Percentiles rank a stretch among this genome's conserved stretches.
Conservation (phyloP, 2,113 vertebrate genomes). For the Corythornis vintsioides region DNA sequence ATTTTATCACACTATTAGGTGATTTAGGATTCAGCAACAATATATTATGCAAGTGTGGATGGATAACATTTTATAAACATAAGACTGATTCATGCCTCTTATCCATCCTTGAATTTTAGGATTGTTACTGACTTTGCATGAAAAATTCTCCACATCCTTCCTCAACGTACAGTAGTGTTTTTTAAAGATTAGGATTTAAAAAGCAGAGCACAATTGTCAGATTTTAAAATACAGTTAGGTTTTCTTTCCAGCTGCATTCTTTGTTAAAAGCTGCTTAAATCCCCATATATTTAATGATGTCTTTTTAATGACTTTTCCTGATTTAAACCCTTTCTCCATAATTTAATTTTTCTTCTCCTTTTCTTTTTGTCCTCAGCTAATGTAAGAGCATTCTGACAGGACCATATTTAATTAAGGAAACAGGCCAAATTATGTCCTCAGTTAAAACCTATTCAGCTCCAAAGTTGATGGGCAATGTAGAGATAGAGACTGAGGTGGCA, state of each 20-base stretch:
- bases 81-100: slow-evolving; percentile 30
- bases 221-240: slow-evolving; percentile 50
- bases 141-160: slow-evolving; percentile 40
- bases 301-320: slow-evolving; percentile 50
- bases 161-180: slow-evolving; percentile 8
- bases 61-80: slow-evolving; percentile 50
- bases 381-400: slow-evolving; percentile 59
- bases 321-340: slow-evolving; percentile 52
- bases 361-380: slow-evolving; percentile 40
- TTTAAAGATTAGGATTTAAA: slow-evolving; percentile 53
- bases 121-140: slow-evolving; percentile 45
- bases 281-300: slow-evolving; percentile 52
- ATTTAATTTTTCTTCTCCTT: slow-evolving; percentile 55
- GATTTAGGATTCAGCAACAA: slow-evolving; percentile 59
- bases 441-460: slow-evolving; percentile 27
- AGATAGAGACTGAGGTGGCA: not conserved
- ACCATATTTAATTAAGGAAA: slow-evolving; percentile 53
- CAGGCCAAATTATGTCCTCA: slow-evolving; percentile 7
- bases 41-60: slow-evolving; percentile 51
- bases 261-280: slow-evolving; percentile 69
- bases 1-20: slow-evolving; percentile 56
- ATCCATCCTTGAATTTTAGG: slow-evolving; percentile 68
- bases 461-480: not conserved
- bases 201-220: slow-evolving; percentile 53
- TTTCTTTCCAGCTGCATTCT: slow-evolving; percentile 58